Evolutionary conservation across 2,113 vertebrate genomes (phyloP), one percentile per base, ranked within the genome.

Genomic region (Myotis brandtii): DNA sequence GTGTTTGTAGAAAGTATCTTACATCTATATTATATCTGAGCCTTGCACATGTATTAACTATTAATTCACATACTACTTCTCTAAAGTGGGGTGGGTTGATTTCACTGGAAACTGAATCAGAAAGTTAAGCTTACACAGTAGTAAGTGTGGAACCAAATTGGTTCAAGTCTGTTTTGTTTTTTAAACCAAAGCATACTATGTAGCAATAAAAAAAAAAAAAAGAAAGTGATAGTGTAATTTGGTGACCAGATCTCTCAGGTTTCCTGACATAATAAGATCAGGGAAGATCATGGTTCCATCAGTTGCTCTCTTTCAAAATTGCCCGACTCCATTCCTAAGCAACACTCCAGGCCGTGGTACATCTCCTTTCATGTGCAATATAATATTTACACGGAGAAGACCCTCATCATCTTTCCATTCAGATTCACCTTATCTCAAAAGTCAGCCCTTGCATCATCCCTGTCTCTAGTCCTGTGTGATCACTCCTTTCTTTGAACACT

Each of bases 231-330:
- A 50, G 30, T 75, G 32, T n/a, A 1, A 52, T 82, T 62, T 84
- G n/a, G 27, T 77, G 84, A 92, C 77, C 48, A 43, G 77, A 46
- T 83, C 40, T 12, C 40, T 76, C 18, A 21, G 50, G 37, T 69
- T 50, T 83, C 89, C 32, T 70, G 59, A 50, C 56, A 18, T 54
- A 73, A 92, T 23, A 52, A 18, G 40, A n/a, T 83, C 30, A 21
- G 50, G 17, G 70, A 59, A 77, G 20, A 21, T 21, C 69, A 27
- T 20, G 70, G 25, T 48, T 46, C 69, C n/a, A 50, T 76, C 20
- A 43, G 30, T 32, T 37, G 25, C n/a, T 95, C n/a, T 86, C 59
- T 50, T 91, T 92, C 40, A 43, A 86, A 91, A 88, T 90, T 80
- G 50, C 43, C 52, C 5, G 9, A 48, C 64, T 4, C 30, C 69